Evolutionary conservation across 2,113 vertebrate species (phyloP), one percentile per base, ranked within the genome.

Genomic region (Cinclus mexicanus): DNA sequence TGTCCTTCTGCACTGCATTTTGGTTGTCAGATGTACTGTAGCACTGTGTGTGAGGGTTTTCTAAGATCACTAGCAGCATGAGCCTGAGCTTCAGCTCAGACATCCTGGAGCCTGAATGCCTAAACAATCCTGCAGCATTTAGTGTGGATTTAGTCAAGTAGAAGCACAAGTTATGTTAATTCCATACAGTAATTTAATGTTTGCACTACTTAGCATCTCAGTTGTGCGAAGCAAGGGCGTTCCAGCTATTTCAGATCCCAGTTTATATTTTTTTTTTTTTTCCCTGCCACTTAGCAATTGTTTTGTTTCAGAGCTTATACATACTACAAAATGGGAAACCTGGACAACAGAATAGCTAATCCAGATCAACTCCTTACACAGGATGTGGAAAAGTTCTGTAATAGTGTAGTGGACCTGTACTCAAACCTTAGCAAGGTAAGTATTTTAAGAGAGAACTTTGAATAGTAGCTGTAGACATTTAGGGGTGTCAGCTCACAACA

Each of bases 311-410:
- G 99, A 98, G 96, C 98, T 56, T 99, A 98, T 81, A 99, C 99
- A 0, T 99, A 99, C 94, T 99, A 99, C 98, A 99, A 99, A 98
- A 99, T 99, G 99, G 99, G 99, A 76, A 99, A 99, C 97, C 96
- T 99, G 97, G 99, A 99, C 97, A 99, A 99, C 97, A 98, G 99
- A 94, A 99, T 99, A 96, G 99, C 99, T 59, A 99, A 99, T 69
- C 98, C 99, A 69, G 99, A 99, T 97, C 99, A 99, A 96, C 98
- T 99, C 29, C 98, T 99, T 53, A 99, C 99, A 11, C 99, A 99
- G 94, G 99, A 99, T 56, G 99, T 99, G 92, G 99, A 99, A 97
- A 99, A 98, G 72, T 99, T 99, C 98, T 99, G 99, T 97, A 99
- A 99, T 97, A 99, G 99, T 86, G 99, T 99, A 90, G 99, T 99